A percentile compares a stretch with the other conserved stretches of the same genome.
Conservation (phyloP, 2,797 vertebrate genomes). For the Peromyscus nudipes region DNA sequence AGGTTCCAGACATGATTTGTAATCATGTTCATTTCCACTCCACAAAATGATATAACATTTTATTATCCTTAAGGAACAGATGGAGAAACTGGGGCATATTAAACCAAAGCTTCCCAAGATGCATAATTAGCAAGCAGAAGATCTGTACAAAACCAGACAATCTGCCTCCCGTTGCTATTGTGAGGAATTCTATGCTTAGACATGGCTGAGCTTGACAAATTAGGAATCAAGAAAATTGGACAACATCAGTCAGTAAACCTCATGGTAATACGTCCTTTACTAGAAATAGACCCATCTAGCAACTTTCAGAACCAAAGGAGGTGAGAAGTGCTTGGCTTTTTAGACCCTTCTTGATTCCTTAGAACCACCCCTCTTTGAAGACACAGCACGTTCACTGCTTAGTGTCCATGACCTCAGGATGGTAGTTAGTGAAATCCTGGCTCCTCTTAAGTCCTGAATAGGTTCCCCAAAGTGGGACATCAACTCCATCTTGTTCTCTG, state of each 20-base stretch:
- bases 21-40: background rate
- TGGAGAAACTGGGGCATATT: background rate
- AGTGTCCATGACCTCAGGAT: background rate
- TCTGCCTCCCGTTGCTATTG: background rate
- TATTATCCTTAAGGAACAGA: background rate
- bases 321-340: background rate
- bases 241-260: background rate
- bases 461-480: background rate
- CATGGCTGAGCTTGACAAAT: background rate
- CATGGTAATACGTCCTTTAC: background rate
- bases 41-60: background rate
- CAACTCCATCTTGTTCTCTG: background rate
- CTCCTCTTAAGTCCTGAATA: background rate
- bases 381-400: background rate
- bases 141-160: background rate
- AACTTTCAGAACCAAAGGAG: background rate
- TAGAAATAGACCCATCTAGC: background rate
- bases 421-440: background rate
- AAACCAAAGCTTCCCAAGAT: background rate
- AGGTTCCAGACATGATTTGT: background rate
- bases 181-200: background rate
- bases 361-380: background rate
- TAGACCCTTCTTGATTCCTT: background rate
- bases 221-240: slow-evolving; percentile 6
- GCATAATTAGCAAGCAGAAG: background rate